A percentile compares a stretch with the other conserved stretches of the same genome.
Evolutionary conservation across 1,140 invertebrate species (phyloP).

Genomic region (Leptinotarsa lineolata): DNA sequence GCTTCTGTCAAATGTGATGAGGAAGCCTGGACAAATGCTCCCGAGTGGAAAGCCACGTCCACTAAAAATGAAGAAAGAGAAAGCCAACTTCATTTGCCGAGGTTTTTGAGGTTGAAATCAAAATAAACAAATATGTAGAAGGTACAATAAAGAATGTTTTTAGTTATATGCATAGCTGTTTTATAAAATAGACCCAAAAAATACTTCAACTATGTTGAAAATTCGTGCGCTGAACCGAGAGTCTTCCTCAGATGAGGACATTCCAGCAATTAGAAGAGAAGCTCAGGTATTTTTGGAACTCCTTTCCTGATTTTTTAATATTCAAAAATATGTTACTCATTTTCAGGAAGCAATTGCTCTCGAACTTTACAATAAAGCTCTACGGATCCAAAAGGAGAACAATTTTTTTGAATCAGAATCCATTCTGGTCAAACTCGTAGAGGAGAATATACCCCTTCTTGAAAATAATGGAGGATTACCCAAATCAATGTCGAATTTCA

Average conservation of each 20-base stretch:
- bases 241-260: constrained; percentile 54
- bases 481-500: constrained; percentile 62
- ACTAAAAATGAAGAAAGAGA: no score
- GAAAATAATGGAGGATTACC: constrained; percentile 54
- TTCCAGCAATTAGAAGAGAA: constrained; percentile 52
- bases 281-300: constrained; percentile 46
- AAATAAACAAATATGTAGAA: no score
- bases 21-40: no score
- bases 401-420: constrained; percentile 44
- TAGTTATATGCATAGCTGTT: no score
- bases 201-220: constrained; percentile 49
- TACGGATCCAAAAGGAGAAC: constrained; percentile 45
- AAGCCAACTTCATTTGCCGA: no score
- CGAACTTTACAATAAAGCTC: constrained; percentile 54
- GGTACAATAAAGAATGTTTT: no score
- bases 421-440: constrained; percentile 46
- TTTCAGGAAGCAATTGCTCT: constrained; percentile 55
- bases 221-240: constrained; percentile 53
- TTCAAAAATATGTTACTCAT: constrained; percentile 10
- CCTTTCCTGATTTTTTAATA: background rate
- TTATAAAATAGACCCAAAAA: background rate
- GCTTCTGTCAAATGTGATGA: no score
- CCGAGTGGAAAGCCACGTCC: no score
- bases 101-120: no score
- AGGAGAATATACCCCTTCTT: constrained; percentile 54